phyloP scores from a whole-genome alignment of 2,888 invertebrate genomes.

The Caenorhabditis sp. region DNA sequence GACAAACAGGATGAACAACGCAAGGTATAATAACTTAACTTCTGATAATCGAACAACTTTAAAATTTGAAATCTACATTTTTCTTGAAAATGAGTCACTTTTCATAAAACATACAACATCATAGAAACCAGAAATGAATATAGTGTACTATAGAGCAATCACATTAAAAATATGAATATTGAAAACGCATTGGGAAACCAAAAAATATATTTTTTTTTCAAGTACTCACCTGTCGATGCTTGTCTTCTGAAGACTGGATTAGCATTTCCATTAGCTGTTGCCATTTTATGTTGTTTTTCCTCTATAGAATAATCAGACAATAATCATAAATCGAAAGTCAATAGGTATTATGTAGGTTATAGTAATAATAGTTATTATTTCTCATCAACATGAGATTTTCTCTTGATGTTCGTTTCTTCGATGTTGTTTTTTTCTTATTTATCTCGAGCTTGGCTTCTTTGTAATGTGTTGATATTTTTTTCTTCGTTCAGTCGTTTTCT shows the following conservation, averaged over 20 bases:
- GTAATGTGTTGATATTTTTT: background rate
- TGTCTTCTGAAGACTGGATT: constrained; percentile 37
- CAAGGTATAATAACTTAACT: no score
- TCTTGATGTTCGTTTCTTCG: background rate
- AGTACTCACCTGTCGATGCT: constrained; percentile 37
- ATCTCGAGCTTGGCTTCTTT: background rate
- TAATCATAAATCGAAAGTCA: background rate
- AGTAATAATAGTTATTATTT: background rate
- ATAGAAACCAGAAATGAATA: no score
- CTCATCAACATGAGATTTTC: background rate
- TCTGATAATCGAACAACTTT: no score
- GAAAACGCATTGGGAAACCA: no score
- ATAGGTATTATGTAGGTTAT: background rate
- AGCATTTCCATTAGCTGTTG: constrained; percentile 29
- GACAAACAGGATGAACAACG: no score
- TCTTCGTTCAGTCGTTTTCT: background rate
- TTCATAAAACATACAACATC: no score
- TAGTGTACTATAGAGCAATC: no score
- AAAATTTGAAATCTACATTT: no score
- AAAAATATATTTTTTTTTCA: no score
- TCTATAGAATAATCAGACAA: background rate
- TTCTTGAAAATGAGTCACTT: no score
- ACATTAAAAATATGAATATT: no score
- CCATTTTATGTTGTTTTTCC: constrained; percentile 1
- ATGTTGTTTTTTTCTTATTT: background rate